Base-by-base conservation (phyloP, 53 echinoderm and acorn worm genomes). In the Luidia sarsii region DNA sequence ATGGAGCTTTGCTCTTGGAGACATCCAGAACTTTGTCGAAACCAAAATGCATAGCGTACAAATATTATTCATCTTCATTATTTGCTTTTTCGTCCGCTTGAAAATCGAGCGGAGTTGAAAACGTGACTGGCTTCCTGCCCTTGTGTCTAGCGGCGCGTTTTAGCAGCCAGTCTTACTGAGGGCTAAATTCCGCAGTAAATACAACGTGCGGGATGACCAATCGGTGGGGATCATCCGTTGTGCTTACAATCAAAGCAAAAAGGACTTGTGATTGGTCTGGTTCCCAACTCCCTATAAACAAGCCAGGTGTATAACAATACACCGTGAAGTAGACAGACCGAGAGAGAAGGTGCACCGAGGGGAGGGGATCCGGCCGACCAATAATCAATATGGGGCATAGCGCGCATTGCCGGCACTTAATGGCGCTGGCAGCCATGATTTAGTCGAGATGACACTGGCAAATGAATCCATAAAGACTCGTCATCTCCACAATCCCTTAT, bases 371-470 rank as follows among this genome's bases (percentile, higher is more conserved):
- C 55, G 32, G 6, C 30, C 1, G 15, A 1, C 7, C 41, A 74
- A 74, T 39, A 77, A 77, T 77, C 77, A 77, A 77, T 77, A 61
- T 61, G 59, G 55, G 37, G 55, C 15, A 61, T 29, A 46, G 61
- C n/a, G 46, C 34, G 46, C n/a, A 61, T 77, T 77, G 61, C 39
- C 61, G 77, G 77, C 31, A 43, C 59, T 61, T 77, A 77, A 77
- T 33, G 48, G 31, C 19, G 60, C 77, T 60, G 29, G 28, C 56
- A 77, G 77, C 77, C 61, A 61, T 77, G 61, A 77, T 77, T 77
- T 77, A 19, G 77, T 60, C 77, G 59, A 60, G 60, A 77, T 77
- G 77, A 77, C 77, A 77, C 77, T 61, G 16, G n/a, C 31, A 61
- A 32, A 45, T 59, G 45, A 33, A 52, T 57, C 57, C 57, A 27